phyloP scores from a whole-genome alignment of 2,888 invertebrate species.

The Thera britannica region DNA sequence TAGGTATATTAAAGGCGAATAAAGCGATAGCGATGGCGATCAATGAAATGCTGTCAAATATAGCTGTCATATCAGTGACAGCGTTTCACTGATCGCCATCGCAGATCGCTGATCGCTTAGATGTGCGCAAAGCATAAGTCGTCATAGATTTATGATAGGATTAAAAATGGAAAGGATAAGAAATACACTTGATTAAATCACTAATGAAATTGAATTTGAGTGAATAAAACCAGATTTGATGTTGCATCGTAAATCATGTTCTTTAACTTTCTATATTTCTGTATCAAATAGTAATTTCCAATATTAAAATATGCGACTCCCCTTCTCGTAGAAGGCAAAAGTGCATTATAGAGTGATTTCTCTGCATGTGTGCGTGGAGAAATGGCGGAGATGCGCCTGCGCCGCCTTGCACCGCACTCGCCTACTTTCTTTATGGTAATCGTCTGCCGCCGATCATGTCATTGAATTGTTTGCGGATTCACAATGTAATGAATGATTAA shows the following conservation, averaged over 20 bases:
- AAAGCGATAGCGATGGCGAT: too few relatives aligned
- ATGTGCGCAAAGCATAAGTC: background rate
- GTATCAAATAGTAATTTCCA: background rate
- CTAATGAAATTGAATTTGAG: too few relatives aligned
- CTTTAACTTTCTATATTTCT: too few relatives aligned
- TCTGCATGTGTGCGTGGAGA: conserved; percentile 32
- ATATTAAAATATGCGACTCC: conserved; percentile 10
- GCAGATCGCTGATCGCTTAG: too few relatives aligned
- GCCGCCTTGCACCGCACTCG: conserved; percentile 40
- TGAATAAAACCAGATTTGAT: too few relatives aligned
- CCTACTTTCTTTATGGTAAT: conserved; percentile 75
- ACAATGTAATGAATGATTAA: conserved; percentile 23
- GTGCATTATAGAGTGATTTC: conserved; percentile 45
- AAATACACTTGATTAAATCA: too few relatives aligned
- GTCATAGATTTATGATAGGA: background rate
- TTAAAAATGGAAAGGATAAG: background rate
- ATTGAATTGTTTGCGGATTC: conserved; percentile 29
- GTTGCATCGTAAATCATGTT: too few relatives aligned
- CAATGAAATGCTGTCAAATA: too few relatives aligned
- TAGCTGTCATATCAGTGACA: too few relatives aligned
- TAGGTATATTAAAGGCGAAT: too few relatives aligned
- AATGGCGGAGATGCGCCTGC: conserved; percentile 34
- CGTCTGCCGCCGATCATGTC: conserved; percentile 33
- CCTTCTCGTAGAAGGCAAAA: conserved; percentile 45
- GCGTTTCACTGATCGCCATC: too few relatives aligned